These are phyloP conservation scores for Nycteola revayana DNA, from an alignment of 2,888 invertebrate species.

Conservation along the genomic window DNA sequence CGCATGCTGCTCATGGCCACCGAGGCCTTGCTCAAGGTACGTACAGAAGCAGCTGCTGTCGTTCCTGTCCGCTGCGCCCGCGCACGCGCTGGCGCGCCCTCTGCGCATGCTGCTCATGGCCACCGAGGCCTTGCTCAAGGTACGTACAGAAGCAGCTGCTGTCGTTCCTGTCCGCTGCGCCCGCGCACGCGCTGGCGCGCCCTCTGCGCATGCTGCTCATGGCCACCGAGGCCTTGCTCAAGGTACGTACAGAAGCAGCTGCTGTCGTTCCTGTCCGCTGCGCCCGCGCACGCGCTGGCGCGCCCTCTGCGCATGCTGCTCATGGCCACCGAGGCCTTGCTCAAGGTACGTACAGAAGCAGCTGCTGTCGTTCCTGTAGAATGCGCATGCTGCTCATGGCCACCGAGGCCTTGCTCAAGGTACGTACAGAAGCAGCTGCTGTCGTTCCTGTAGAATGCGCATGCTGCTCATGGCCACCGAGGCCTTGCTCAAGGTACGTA, in stretches of 20 bases:
- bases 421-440: too few species aligned
- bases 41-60: conserved; percentile 78
- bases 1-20: conserved; percentile 88
- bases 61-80: conserved; percentile 75
- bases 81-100: conserved; percentile 64
- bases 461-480: too few species aligned
- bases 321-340: conserved; percentile 85
- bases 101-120: conserved; percentile 89
- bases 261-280: conserved; percentile 80
- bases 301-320: conserved; percentile 86
- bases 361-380: too few species aligned
- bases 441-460: too few species aligned
- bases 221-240: conserved; percentile 84
- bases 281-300: conserved; percentile 44
- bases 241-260: conserved; percentile 72
- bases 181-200: conserved; percentile 62
- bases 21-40: conserved; percentile 73
- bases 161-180: conserved; percentile 77
- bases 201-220: conserved; percentile 87
- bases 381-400: too few species aligned
- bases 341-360: conserved; percentile 48
- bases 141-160: conserved; percentile 84
- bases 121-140: conserved; percentile 78
- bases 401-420: too few species aligned
- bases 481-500: too few species aligned